Conservation (phyloP, 2,797 vertebrate species). For the Phrynocephalus vlangalii region DNA sequence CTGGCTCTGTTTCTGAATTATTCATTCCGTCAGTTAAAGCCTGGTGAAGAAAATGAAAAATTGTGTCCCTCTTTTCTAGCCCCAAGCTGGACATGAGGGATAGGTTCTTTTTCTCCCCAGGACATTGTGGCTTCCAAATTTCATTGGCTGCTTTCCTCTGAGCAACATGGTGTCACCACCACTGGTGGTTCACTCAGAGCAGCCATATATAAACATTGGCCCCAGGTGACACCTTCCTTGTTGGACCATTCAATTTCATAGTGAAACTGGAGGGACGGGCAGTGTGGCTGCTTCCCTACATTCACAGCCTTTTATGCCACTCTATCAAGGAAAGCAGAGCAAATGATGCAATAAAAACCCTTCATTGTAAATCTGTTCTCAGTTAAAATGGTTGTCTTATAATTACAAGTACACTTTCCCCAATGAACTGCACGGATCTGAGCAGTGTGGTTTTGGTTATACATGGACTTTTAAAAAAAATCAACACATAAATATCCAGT, state of each 20-base stretch:
- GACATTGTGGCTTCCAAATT: background rate
- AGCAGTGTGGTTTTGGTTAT: too few species aligned
- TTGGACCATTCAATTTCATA: background rate
- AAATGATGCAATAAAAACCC: background rate
- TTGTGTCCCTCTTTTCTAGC: background rate
- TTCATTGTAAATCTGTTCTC: background rate
- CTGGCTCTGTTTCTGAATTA: background rate
- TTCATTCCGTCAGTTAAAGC: constrained; percentile 2
- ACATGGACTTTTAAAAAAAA: too few species aligned
- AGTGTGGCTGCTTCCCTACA: background rate
- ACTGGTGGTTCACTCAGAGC: background rate
- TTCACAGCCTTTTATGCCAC: background rate
- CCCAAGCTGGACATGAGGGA: background rate
- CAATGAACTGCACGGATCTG: too few species aligned
- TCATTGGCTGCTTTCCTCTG: background rate
- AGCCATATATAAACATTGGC: background rate
- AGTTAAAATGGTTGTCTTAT: background rate
- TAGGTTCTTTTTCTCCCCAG: background rate
- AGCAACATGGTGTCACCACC: background rate
- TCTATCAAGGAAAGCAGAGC: background rate
- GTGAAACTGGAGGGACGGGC: background rate
- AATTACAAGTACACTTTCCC: background rate
- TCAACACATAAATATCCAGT: too few species aligned
- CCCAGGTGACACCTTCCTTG: background rate
- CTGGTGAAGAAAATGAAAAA: constrained; percentile 11